Percentiles rank a stretch among this genome's conserved stretches.
These are phyloP conservation scores for Xanthia togata DNA, from an alignment of 2,888 invertebrate species.

Conservation along the genomic window DNA sequence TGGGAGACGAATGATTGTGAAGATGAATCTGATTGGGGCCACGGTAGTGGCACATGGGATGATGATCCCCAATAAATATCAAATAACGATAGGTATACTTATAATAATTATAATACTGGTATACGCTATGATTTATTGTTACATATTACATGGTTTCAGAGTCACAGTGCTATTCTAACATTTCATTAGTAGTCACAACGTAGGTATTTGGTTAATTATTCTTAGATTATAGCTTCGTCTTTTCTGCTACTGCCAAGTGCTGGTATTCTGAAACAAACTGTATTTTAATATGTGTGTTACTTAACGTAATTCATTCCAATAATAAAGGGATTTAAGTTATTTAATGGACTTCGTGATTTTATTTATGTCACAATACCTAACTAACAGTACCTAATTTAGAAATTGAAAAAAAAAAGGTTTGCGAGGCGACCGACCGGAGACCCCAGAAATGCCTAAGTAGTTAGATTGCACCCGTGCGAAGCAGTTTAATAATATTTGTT, in stretches of 20 bases:
- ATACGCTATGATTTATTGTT: slow-evolving; percentile 33
- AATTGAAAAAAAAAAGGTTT: neutral
- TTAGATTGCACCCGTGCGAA: too few relatives aligned
- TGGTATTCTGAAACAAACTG: slow-evolving; percentile 31
- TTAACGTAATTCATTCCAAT: slow-evolving; percentile 16
- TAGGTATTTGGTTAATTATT: slow-evolving; percentile 3
- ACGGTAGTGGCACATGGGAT: slow-evolving; percentile 73
- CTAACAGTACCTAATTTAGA: neutral
- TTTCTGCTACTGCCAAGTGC: neutral
- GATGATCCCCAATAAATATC: slow-evolving; percentile 43
- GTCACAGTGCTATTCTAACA: neutral
- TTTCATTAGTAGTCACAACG: slow-evolving; percentile 4
- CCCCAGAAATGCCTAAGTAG: neutral
- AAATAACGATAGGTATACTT: slow-evolving; percentile 17
- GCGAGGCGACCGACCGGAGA: neutral
- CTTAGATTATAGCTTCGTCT: neutral
- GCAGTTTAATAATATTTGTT: too few relatives aligned
- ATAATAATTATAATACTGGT: too few relatives aligned
- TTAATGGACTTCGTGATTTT: slow-evolving; percentile 3
- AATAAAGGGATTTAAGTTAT: slow-evolving; percentile 8
- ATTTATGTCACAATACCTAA: neutral
- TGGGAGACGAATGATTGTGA: slow-evolving; percentile 20
- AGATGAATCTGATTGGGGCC: slow-evolving; percentile 70
- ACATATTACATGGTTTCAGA: slow-evolving; percentile 30
- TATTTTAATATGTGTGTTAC: neutral